Base-by-base conservation (phyloP, 2,888 invertebrate genomes). In the Drosophila robusta region DNA sequence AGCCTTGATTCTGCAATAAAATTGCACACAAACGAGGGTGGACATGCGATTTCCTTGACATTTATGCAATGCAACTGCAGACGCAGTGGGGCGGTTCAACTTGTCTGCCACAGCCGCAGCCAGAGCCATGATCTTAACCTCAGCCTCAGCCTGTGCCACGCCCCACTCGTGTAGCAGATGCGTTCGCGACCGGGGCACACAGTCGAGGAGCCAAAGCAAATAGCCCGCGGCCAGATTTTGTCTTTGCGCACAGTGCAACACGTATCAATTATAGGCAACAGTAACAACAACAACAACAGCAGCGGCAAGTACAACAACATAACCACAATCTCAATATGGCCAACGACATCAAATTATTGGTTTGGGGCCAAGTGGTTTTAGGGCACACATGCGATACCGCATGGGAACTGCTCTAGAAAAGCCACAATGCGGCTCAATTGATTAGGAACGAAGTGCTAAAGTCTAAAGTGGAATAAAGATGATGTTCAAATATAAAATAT, bases 1-100 rank as follows among this genome's bases (percentile, higher is more conserved):
- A 67, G 51, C 68, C 75, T 66, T 58, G 51, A 62, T 78, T 49
- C 67, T 49, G 70, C 63, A 67, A 89, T 87, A 75, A 89, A 87
- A 87, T 77, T 80, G 76, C 70, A 61, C 45, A 56, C 56, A 77
- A 75, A 89, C 81, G 89, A 89, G 86, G 86, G 86, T 89, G 89
- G 86, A 89, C 89, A 89, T 86, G 75, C 87, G 87, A 75, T 89
- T 86, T 89, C 75, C 87, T 83, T 87, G 89, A 89, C 89, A 86
- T 86, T 87, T 85, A 78, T 87, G 79, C 84, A 86, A 72, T 80
- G 67, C 87, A 84, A 89, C 84, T 69, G 69, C 79, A 68, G 81
- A 83, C 70, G 78, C 84, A 73, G 65, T 69, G 72, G 79, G 88
- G 79, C 89, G 78, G 80, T 60, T 42, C 54, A 39, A 47, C 61